These are phyloP conservation scores for Columba livia DNA, from an alignment of 2,113 vertebrate genomes.

Conservation along the genomic window DNA sequence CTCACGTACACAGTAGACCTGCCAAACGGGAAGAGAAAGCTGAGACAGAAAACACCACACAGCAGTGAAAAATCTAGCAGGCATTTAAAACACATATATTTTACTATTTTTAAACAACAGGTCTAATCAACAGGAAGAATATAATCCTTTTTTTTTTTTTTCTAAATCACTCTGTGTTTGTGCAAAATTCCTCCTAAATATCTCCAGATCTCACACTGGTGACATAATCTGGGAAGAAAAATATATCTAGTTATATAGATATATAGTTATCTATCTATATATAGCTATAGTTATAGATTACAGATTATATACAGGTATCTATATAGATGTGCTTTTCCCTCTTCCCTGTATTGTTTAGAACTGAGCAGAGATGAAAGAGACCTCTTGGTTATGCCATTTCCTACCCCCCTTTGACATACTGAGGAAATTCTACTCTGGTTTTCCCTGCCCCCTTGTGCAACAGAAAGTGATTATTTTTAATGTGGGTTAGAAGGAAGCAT, in stretches of 20 bases:
- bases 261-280: not conserved
- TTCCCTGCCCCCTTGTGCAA: conserved; percentile 24
- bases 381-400: not conserved
- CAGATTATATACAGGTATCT: not conserved
- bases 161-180: conserved; percentile 21
- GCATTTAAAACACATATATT: not conserved
- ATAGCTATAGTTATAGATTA: not conserved
- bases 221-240: not conserved
- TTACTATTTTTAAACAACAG: conserved; percentile 39
- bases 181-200: not conserved
- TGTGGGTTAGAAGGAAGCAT: not conserved
- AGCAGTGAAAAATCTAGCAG: conserved; percentile 35
- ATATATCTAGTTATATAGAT: not conserved
- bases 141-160: not conserved
- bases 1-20: conserved; percentile 40
- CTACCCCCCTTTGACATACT: not conserved
- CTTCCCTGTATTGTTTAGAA: not conserved
- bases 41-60: conserved; percentile 34
- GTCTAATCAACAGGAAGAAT: conserved; percentile 32
- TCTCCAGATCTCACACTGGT: not conserved
- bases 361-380: conserved; percentile 3
- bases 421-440: conserved; percentile 9
- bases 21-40: conserved; percentile 52
- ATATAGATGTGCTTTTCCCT: not conserved
- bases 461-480: conserved; percentile 47